These are phyloP conservation scores for Motacilla alba DNA, from an alignment of 2,113 vertebrate genomes.

Conservation along the genomic window DNA sequence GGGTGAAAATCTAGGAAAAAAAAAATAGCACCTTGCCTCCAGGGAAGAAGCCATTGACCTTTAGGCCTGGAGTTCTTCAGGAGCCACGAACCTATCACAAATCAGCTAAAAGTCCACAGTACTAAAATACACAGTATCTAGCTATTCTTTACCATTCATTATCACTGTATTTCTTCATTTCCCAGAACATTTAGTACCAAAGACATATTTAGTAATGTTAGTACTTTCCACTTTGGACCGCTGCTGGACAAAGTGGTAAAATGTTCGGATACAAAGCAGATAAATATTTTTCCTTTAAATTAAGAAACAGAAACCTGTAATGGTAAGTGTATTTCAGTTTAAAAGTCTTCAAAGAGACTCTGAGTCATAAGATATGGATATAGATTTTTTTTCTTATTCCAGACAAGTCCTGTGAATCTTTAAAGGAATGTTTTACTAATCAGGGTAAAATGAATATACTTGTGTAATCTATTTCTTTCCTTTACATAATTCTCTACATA, in stretches of 20 bases:
- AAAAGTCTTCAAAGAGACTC: not conserved
- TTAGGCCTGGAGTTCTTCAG: not conserved
- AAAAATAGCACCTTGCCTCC: not conserved
- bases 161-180: not conserved
- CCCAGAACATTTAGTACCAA: not conserved
- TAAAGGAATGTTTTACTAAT: not conserved
- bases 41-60: not conserved
- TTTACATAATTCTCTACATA: not conserved
- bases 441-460: not conserved
- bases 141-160: not conserved
- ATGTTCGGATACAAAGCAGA: not conserved
- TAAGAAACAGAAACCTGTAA: not conserved
- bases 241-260: not conserved
- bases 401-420: not conserved
- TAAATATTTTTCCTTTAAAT: not conserved
- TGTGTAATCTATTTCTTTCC: not conserved
- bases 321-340: not conserved
- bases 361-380: not conserved
- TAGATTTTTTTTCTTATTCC: not conserved
- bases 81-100: accelerated
- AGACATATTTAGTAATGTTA: not conserved
- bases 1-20: not conserved
- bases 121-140: not conserved
- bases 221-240: not conserved
- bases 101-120: not conserved